A percentile compares a stretch with the other conserved stretches of the same genome.
phyloP scores from a whole-genome alignment of 2,113 vertebrate species.

The Pluvialis apricaria region DNA sequence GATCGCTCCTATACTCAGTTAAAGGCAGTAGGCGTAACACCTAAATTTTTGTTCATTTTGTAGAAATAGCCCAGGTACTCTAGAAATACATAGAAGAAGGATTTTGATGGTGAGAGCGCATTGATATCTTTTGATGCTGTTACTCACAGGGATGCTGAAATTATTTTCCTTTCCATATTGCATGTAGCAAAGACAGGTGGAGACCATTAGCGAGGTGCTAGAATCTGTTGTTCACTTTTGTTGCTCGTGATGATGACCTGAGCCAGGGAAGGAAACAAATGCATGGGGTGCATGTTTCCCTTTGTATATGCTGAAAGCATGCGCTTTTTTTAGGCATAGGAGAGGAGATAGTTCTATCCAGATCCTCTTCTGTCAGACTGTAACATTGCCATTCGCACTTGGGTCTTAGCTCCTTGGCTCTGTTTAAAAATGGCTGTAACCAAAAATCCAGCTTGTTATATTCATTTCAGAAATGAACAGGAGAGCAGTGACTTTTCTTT shows the following conservation, averaged over 20 bases:
- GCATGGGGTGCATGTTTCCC: background rate
- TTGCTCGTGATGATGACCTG: background rate
- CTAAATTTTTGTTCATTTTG: background rate
- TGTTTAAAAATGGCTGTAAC: background rate
- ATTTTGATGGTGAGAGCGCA: background rate
- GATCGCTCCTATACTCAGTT: background rate
- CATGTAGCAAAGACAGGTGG: background rate
- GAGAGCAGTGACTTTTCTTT: background rate
- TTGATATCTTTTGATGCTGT: background rate
- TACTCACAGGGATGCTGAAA: background rate
- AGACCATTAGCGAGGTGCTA: background rate
- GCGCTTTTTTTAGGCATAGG: background rate
- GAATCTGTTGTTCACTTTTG: background rate
- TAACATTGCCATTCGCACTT: fast-evolving
- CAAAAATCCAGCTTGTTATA: background rate
- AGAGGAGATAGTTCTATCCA: background rate
- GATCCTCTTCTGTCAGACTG: background rate
- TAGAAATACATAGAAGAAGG: background rate
- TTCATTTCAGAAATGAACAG: background rate
- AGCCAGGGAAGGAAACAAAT: background rate
- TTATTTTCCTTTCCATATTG: background rate
- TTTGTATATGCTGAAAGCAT: background rate
- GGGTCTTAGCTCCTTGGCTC: background rate
- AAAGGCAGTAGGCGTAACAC: background rate
- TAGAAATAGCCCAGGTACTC: background rate